Percentiles rank a stretch among this genome's conserved stretches.
These are phyloP conservation scores for Acropora yongei DNA, from an alignment of 64 coral and sea anemone genomes.

Conservation along the genomic window DNA sequence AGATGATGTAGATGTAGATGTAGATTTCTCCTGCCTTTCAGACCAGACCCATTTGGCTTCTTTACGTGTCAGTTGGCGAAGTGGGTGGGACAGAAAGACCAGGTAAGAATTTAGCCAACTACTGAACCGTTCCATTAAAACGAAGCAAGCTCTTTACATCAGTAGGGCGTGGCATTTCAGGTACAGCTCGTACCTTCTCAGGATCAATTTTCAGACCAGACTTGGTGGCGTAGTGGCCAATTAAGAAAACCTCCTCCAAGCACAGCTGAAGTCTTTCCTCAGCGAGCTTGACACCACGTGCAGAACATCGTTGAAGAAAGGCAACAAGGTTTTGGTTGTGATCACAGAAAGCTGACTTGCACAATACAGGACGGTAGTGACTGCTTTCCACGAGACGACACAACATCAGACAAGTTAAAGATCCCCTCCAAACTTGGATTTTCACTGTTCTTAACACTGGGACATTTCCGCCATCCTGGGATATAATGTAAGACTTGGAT, in stretches of 20 bases:
- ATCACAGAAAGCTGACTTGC: background rate
- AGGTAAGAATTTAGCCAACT: slow-evolving; percentile 11
- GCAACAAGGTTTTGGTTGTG: slow-evolving; percentile 10
- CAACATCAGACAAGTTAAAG: too few species aligned
- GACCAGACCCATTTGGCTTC: slow-evolving; percentile 11
- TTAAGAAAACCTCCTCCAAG: background rate
- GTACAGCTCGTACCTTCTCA: background rate
- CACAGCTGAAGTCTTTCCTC: slow-evolving; percentile 13
- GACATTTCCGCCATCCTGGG: too few species aligned
- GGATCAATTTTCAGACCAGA: slow-evolving; percentile 32
- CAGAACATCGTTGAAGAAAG: background rate
- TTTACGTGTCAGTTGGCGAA: slow-evolving; percentile 19
- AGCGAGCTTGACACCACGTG: background rate
- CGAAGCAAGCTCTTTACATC: slow-evolving; percentile 20
- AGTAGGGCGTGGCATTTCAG: slow-evolving; percentile 17
- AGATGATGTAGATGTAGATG: too few species aligned
- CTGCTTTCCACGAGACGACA: too few species aligned
- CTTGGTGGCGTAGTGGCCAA: background rate
- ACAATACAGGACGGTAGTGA: too few species aligned
- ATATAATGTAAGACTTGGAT: too few species aligned
- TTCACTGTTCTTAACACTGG: too few species aligned
- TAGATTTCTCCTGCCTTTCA: background rate
- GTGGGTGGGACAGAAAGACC: slow-evolving; percentile 10
- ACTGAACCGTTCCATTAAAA: slow-evolving; percentile 17
- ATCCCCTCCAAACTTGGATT: too few species aligned